A percentile compares a stretch with the other conserved stretches of the same genome.
These are phyloP conservation scores for Labroides dimidiatus DNA, from an alignment of 2,797 vertebrate species.

Conservation along the genomic window DNA sequence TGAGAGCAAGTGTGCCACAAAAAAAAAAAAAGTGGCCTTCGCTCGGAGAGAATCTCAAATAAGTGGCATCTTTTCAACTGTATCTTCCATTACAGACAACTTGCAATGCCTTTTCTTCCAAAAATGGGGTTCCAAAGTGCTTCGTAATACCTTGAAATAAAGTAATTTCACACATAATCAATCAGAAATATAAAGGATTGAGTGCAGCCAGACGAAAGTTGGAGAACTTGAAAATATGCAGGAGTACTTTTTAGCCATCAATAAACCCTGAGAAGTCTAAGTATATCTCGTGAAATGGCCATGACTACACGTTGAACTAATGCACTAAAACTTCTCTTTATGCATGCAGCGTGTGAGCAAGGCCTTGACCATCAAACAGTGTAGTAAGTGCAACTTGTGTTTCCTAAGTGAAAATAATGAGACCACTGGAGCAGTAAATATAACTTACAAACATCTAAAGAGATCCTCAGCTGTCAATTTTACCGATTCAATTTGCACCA, in stretches of 20 bases:
- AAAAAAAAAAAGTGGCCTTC: constrained; percentile 53
- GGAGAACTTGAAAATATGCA: constrained; percentile 27
- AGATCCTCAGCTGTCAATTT: constrained; percentile 52
- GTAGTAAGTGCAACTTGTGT: constrained; percentile 1
- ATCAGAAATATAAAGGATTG: constrained; percentile 6
- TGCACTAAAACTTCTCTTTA: background rate
- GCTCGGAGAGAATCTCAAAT: constrained; percentile 35
- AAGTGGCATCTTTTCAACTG: constrained; percentile 23
- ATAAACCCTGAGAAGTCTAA: constrained; percentile 6
- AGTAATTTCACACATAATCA: constrained; percentile 23
- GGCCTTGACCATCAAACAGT: constrained; percentile 14
- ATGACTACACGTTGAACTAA: background rate
- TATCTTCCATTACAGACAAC: constrained; percentile 14
- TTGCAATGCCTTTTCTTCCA: constrained; percentile 11
- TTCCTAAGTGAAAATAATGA: constrained; percentile 49
- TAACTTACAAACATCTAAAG: constrained; percentile 48
- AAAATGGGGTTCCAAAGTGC: constrained; percentile 4
- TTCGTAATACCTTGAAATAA: constrained; percentile 31
- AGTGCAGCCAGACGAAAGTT: constrained; percentile 23
- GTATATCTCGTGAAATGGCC: background rate
- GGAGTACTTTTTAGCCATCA: background rate
- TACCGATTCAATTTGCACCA: constrained; percentile 54
- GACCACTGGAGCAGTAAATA: constrained; percentile 51
- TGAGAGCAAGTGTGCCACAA: constrained; percentile 10
- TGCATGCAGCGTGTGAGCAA: background rate